Base-by-base conservation (phyloP, 2,113 vertebrate species). In the Coptodon rendalli region DNA sequence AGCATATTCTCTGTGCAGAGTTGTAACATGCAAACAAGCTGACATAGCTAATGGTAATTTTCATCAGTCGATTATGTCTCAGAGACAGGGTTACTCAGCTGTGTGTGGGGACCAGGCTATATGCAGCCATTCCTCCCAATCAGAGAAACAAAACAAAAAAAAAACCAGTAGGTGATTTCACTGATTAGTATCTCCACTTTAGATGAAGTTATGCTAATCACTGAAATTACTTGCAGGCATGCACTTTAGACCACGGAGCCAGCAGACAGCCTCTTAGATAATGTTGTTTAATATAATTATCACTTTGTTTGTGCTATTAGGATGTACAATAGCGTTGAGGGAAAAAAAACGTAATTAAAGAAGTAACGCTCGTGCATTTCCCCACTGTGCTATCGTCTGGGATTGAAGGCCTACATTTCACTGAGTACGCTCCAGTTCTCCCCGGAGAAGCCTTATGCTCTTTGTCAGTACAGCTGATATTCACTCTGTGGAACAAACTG, bases 151-250 rank as follows among this genome's bases (percentile, higher is more conserved):
- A 68, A 68, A 66, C 34, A 90, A 83, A 89, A 81, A 84, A 89
- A 88, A 86, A 91, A 73, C 66, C 66, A 85, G 86, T 63, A 66
- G 90, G 85, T 80, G 81, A 89, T 87, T 82, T 78, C 80, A 40
- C 57, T 91, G 78, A 93, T 91, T 91, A 59, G 52, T 89, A 87
- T 54, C 57, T 90, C 81, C 78, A 34, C 76, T 91, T 57, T 43
- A 40, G 50, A 78, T 52, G 73, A 34, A 34, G 73, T 78, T 78
- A 78, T 78, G 73, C 81, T 92, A 93, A 94, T 92, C 79, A 82
- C 76, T 57, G 22, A 82, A 91, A 91, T 91, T 34, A 87, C 85
- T 82, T 80, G 38, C 27, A 40, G 45, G 19, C 34, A 27, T 43
- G 80, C 68, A 76, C 63, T 81, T 45, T 68, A 14, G 56, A 90